Evolutionary conservation across 2,797 vertebrate genomes (phyloP).

Genomic region (Muscicapa striata): DNA sequence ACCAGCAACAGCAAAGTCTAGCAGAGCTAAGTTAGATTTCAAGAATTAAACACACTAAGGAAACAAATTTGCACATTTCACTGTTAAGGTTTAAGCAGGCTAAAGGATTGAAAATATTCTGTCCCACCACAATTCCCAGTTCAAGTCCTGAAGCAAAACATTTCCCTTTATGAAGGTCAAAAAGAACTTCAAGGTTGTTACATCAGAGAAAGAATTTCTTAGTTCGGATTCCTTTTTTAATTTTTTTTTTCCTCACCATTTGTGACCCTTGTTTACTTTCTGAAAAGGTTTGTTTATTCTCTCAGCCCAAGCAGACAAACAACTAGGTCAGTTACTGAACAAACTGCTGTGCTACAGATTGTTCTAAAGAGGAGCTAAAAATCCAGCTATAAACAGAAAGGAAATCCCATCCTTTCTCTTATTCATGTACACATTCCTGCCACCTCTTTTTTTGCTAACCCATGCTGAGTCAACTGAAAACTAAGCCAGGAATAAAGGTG

Average conservation of each 20-base stretch:
- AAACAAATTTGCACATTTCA: background rate
- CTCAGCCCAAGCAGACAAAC: background rate
- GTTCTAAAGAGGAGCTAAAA: background rate
- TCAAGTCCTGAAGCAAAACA: background rate
- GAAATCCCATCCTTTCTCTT: background rate
- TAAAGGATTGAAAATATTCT: background rate
- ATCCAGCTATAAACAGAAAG: background rate
- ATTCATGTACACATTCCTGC: background rate
- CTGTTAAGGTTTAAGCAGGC: background rate
- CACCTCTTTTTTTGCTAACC: background rate
- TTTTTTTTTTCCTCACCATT: background rate
- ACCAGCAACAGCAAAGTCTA: background rate
- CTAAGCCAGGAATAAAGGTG: background rate
- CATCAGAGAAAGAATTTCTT: background rate
- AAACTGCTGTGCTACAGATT: background rate
- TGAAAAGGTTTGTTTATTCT: background rate
- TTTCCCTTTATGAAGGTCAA: background rate
- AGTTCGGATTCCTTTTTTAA: background rate
- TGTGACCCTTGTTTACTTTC: background rate
- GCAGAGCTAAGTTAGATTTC: background rate
- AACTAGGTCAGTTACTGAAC: background rate
- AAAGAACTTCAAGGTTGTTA: background rate
- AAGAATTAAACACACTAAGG: background rate
- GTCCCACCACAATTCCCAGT: background rate
- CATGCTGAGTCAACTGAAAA: background rate